These are phyloP conservation scores for Plutella xylostella DNA, from an alignment of 2,888 invertebrate species.

Conservation along the genomic window DNA sequence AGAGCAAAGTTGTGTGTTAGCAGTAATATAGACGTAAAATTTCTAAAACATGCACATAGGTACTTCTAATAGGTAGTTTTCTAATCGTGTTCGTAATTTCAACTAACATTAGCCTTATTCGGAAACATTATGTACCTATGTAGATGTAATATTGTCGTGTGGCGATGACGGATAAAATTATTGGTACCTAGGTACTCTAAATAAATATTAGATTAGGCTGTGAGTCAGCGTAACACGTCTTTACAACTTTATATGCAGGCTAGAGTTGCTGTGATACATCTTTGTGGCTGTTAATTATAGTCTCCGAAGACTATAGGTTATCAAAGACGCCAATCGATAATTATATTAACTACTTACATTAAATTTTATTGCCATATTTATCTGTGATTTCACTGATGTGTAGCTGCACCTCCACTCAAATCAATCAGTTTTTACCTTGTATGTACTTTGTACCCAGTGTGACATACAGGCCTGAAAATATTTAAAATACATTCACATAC, in stretches of 20 bases:
- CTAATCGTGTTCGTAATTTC: constrained; percentile 51
- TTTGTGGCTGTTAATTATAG: constrained; percentile 58
- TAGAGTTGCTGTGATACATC: constrained; percentile 69
- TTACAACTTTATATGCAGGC: constrained; percentile 62
- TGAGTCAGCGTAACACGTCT: constrained; percentile 60
- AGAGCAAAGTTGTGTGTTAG: constrained; percentile 31
- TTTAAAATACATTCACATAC: too few species aligned
- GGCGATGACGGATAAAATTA: constrained; percentile 44
- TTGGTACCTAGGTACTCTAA: constrained; percentile 37
- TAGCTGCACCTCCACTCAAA: constrained; percentile 29
- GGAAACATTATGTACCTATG: constrained; percentile 11
- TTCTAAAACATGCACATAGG: constrained; percentile 8
- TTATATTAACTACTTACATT: too few species aligned
- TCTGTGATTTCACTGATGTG: constrained; percentile 53
- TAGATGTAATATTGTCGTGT: constrained; percentile 27
- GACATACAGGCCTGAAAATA: too few species aligned
- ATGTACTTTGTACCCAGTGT: too few species aligned
- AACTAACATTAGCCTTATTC: constrained; percentile 27
- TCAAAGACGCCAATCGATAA: constrained; percentile 25
- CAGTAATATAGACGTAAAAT: constrained; percentile 25
- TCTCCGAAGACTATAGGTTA: constrained; percentile 45
- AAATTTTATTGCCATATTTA: constrained; percentile 37
- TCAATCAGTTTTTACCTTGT: too few species aligned
- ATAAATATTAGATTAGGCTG: constrained; percentile 62
- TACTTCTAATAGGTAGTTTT: constrained; percentile 38